Evolutionary conservation across 2,113 vertebrate genomes (phyloP).

Genomic region (Heterocephalus glaber): DNA sequence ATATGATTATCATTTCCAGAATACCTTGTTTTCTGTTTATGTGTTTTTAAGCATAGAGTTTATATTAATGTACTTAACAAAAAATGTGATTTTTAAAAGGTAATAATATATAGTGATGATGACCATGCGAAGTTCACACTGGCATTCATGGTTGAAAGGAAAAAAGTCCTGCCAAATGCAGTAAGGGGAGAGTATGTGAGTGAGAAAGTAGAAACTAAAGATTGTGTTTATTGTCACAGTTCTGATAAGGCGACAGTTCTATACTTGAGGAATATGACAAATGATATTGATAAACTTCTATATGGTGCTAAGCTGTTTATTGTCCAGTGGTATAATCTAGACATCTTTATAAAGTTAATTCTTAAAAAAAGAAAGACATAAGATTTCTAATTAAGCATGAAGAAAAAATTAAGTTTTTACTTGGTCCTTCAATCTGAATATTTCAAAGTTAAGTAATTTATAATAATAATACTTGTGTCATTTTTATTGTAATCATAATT

Average conservation of each 20-base stretch:
- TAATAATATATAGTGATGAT: background rate
- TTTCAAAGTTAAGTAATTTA: background rate
- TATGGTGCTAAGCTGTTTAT: background rate
- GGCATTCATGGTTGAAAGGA: background rate
- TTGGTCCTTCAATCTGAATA: background rate
- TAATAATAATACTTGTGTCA: background rate
- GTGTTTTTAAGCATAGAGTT: constrained; percentile 11
- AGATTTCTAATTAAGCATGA: constrained; percentile 27
- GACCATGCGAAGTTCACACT: background rate
- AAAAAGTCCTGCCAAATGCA: background rate
- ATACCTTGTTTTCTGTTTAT: background rate
- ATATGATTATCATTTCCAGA: background rate
- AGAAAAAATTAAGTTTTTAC: background rate
- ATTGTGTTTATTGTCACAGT: background rate
- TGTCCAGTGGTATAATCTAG: background rate
- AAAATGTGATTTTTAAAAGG: background rate
- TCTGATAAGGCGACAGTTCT: background rate
- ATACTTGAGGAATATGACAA: background rate
- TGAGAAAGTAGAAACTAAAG: background rate
- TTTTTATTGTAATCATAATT: constrained; percentile 6
- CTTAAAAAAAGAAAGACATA: background rate
- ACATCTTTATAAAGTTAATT: constrained; percentile 22
- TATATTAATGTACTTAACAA: background rate
- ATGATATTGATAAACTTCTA: background rate
- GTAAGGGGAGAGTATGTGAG: background rate